Evolutionary conservation across 2,888 invertebrate species (phyloP).

Genomic region (Noctua janthina): DNA sequence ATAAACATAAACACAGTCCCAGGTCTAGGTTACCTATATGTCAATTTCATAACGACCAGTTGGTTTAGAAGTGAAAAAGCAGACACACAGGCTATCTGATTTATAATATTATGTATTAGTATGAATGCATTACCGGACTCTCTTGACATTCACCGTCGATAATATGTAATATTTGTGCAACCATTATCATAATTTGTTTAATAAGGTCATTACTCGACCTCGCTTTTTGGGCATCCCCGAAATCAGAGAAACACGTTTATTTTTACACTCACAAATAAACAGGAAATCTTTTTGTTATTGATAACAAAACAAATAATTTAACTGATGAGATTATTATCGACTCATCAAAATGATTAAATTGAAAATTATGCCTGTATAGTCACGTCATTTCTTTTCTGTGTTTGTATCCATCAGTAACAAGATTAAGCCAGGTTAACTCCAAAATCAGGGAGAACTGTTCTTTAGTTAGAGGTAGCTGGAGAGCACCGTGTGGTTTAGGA

Average conservation of each 20-base stretch:
- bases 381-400: not conserved
- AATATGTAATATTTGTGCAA: conserved; percentile 34
- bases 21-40: not conserved
- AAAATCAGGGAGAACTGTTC: not conserved
- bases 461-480: not conserved
- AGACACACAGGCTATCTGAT: not conserved
- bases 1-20: too few species aligned
- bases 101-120: not conserved
- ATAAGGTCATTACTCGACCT: conserved; percentile 27
- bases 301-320: conserved; percentile 18
- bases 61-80: not conserved
- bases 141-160: conserved; percentile 6
- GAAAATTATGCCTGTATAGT: not conserved
- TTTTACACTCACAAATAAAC: conserved; percentile 9
- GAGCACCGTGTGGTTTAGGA: not conserved
- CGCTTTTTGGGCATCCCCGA: conserved; percentile 35
- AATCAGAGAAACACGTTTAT: not conserved
- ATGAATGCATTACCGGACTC: not conserved
- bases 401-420: not conserved
- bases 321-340: conserved; percentile 18
- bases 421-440: not conserved
- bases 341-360: conserved; percentile 16
- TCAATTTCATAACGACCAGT: not conserved
- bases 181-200: conserved; percentile 31
- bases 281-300: conserved; percentile 21